Conservation (phyloP, 2,113 vertebrate genomes). For the Chloroceryle aenea region DNA sequence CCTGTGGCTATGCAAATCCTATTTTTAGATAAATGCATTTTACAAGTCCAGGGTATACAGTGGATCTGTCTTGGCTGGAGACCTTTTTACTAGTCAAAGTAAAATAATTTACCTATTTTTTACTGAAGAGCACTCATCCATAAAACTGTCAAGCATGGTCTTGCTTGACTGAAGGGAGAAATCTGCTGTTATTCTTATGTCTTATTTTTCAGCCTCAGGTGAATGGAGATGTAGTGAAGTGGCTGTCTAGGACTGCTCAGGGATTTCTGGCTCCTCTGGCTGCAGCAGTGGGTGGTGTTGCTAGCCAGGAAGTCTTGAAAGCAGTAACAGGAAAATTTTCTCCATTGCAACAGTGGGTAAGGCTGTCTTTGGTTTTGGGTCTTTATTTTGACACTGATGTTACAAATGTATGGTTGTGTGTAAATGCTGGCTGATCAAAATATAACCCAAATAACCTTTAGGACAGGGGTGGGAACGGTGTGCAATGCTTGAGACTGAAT, state of each 20-base stretch:
- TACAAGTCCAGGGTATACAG: not conserved
- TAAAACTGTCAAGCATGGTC: not conserved
- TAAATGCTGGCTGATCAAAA: not conserved
- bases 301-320: conserved; percentile 96
- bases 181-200: not conserved
- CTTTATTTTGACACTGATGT: not conserved
- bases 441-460: not conserved
- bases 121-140: not conserved
- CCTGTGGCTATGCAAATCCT: not conserved
- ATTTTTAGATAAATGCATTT: not conserved
- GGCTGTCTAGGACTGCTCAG: conserved; percentile 87
- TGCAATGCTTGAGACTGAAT: not conserved
- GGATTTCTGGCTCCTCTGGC: conserved; percentile 89
- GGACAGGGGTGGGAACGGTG: too few relatives aligned
- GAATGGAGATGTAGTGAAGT: conserved; percentile 83
- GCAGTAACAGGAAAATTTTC: conserved; percentile 97
- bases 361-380: conserved; percentile 10
- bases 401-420: not conserved
- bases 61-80: not conserved
- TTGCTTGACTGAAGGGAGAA: not conserved
- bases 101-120: not conserved
- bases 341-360: conserved; percentile 96
- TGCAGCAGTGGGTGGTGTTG: conserved; percentile 91
- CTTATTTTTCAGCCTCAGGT: conserved; percentile 77
- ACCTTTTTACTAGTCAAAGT: not conserved